Conservation (phyloP, 2,888 invertebrate genomes). For the Lacanobia wlatinum region DNA sequence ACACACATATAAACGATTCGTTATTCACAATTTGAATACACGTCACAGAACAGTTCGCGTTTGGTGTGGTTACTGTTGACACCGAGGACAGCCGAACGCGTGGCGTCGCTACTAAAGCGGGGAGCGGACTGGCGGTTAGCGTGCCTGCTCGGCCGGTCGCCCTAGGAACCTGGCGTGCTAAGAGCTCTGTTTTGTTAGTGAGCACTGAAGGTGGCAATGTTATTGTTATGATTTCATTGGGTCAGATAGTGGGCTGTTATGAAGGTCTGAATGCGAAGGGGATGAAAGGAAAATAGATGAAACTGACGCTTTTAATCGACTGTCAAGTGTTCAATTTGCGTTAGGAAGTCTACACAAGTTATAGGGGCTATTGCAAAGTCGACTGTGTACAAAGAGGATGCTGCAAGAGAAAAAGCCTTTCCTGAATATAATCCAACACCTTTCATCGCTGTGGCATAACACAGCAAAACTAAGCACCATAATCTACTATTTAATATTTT, state of each 20-base stretch:
- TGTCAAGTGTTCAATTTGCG: neutral
- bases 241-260: neutral
- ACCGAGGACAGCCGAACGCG: constrained; percentile 40
- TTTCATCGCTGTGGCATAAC: neutral
- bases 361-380: neutral
- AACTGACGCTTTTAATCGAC: neutral
- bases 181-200: constrained; percentile 55
- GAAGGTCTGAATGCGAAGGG: neutral
- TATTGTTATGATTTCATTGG: constrained; percentile 50
- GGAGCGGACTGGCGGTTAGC: constrained; percentile 53
- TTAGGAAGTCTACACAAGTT: neutral
- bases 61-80: constrained; percentile 47
- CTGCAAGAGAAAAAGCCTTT: neutral
- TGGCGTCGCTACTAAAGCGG: constrained; percentile 53
- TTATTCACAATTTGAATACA: constrained; percentile 60
- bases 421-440: too few relatives aligned
- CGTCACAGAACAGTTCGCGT: constrained; percentile 56
- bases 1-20: constrained; percentile 60
- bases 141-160: constrained; percentile 45
- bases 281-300: neutral
- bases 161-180: constrained; percentile 58
- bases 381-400: neutral
- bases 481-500: constrained; percentile 40
- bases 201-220: constrained; percentile 62
- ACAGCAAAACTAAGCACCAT: neutral